phyloP scores from a whole-genome alignment of 2,888 invertebrate genomes.

The Drosophila demipolita region DNA sequence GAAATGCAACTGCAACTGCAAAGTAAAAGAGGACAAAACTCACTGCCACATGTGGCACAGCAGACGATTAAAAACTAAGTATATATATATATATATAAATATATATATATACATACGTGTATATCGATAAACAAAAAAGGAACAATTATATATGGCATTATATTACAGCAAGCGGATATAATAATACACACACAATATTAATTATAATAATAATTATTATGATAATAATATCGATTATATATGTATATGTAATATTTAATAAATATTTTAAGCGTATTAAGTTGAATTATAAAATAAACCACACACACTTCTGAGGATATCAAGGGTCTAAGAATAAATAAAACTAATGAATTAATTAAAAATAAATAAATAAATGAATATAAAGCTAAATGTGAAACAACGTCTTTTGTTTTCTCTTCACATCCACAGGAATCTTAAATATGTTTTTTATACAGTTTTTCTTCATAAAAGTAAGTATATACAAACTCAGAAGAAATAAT shows the following conservation, averaged over 20 bases:
- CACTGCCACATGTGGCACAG: constrained; percentile 23
- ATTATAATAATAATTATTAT: constrained; percentile 46
- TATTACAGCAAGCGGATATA: constrained; percentile 67
- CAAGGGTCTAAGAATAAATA: constrained; percentile 85
- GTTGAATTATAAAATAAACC: constrained; percentile 72
- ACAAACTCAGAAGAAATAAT: neutral
- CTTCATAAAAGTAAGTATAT: neutral
- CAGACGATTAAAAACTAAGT: constrained; percentile 50
- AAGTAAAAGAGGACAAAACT: constrained; percentile 23
- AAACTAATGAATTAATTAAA: constrained; percentile 83
- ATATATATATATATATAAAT: constrained; percentile 41
- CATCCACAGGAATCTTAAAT: neutral
- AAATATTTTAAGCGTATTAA: constrained; percentile 73
- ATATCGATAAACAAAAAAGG: constrained; percentile 34
- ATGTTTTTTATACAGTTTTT: neutral
- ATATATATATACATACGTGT: constrained; percentile 31
- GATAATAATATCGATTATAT: constrained; percentile 56
- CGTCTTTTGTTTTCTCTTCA: neutral
- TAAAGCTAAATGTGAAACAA: constrained; percentile 77
- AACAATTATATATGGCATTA: constrained; percentile 75
- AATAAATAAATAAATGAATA: constrained; percentile 80
- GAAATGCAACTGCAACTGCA: constrained; percentile 4
- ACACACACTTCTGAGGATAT: constrained; percentile 84
- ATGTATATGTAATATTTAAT: constrained; percentile 65
- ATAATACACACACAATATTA: constrained; percentile 56